Evolutionary conservation across 2,797 vertebrate genomes (phyloP), one percentile per base, ranked within the genome.

Genomic region (Amphiprion clarkii): DNA sequence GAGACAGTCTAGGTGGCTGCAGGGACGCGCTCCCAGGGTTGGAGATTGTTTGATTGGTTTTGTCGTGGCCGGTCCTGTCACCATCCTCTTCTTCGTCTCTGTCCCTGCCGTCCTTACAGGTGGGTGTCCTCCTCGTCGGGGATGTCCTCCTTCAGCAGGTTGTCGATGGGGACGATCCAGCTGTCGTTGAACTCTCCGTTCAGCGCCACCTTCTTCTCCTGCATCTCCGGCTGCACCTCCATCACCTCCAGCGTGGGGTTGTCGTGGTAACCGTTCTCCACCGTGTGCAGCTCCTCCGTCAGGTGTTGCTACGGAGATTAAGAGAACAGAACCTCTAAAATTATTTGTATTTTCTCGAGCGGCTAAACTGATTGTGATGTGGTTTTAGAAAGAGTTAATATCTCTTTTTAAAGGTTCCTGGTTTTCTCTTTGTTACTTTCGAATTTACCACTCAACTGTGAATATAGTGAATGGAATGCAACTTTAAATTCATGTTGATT

Each of bases 191-290:
- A 95, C 87, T 99, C 97, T 0, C 96, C 95, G 0, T 97, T 97
- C 36, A 96, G 93, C n/a, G 90, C 92, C 76, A 81, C 25, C 88
- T 97, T 98, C 90, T 99, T 99, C 93, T 99, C 98, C 88, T 97
- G 96, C 97, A 98, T 98, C 90, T 98, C 97, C 0, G 97, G 95
- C 67, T 96, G 95, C 59, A 96, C 96, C 94, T 99, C 98, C 97
- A 98, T 99, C 92, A 99, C 97, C 85, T 99, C 98, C 90, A 99
- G 90, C 0, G 97, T 99, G 1, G 98, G 98, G 85, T 99, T 99
- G 93, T 99, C 98, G 0, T 99, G 98, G 95, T 99, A 99, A 66
- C 98, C 97, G 0, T 99, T 99, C 94, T 99, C 98, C 86, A 98
- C 96, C 0, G 97, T 98, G 86, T 98, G 97, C 74, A 99, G 94